phyloP scores from a whole-genome alignment of 1,140 invertebrate genomes.

The Vanessa atalanta region DNA sequence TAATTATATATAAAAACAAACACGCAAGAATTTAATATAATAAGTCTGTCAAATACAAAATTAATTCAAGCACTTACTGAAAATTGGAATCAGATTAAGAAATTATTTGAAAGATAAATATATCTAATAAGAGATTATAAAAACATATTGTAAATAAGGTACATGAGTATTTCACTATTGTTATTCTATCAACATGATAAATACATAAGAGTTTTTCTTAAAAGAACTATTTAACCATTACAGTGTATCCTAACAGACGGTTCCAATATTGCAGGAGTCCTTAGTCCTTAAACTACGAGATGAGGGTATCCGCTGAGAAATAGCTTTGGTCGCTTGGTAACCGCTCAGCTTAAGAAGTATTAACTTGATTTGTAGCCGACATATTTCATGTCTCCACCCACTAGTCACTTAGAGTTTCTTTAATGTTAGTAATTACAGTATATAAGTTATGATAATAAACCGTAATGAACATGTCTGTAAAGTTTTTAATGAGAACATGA shows the following conservation, averaged over 20 bases:
- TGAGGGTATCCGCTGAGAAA: slow-evolving; percentile 18
- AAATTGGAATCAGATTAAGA: no score
- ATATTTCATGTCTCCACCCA: slow-evolving; percentile 10
- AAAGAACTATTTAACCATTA: no score
- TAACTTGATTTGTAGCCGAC: slow-evolving; percentile 21
- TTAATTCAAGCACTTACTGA: no score
- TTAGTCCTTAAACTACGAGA: not conserved
- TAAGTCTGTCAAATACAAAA: no score
- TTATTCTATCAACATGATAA: no score
- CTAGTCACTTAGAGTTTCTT: slow-evolving; percentile 17
- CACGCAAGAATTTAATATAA: no score
- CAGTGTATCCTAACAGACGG: not conserved
- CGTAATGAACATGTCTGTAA: not conserved
- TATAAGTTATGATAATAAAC: not conserved
- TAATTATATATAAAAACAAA: no score
- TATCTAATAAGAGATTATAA: no score
- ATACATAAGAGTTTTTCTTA: no score
- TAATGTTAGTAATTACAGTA: not conserved
- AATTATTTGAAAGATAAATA: no score
- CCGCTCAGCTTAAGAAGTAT: slow-evolving; percentile 8
- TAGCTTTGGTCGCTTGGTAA: slow-evolving; percentile 10
- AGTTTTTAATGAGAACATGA: not conserved
- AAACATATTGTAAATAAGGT: no score
- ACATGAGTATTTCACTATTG: no score
- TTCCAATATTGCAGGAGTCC: not conserved